Percentiles rank a stretch among this genome's conserved stretches.
phyloP scores from a whole-genome alignment of 2,797 vertebrate genomes.

The Bufotes viridis region DNA sequence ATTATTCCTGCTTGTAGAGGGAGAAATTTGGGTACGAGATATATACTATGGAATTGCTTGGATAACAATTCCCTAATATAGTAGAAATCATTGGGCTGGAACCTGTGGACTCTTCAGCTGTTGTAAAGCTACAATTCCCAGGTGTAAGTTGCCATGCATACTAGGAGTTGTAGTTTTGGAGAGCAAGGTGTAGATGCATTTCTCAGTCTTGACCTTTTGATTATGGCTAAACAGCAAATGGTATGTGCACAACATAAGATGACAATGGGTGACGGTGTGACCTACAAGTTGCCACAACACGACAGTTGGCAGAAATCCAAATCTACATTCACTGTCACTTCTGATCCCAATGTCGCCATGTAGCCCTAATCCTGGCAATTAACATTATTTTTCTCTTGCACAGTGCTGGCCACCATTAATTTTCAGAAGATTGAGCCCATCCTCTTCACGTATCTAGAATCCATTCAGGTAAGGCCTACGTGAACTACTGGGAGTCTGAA shows the following conservation, averaged over 20 bases:
- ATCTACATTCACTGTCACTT: no score
- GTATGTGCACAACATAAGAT: no score
- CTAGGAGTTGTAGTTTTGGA: neutral
- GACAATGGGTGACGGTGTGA: no score
- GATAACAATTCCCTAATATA: neutral
- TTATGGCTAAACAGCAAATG: no score
- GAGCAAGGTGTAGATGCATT: neutral
- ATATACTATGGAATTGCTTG: neutral
- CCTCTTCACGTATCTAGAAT: constrained; percentile 75
- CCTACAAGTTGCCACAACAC: no score
- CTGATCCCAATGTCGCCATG: no score
- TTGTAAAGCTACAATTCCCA: neutral
- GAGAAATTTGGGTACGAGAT: no score
- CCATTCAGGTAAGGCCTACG: constrained; percentile 79
- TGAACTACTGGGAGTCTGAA: neutral
- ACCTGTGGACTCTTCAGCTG: neutral
- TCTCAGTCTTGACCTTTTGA: neutral
- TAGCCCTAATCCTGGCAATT: neutral
- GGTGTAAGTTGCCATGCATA: no score
- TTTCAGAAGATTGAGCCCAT: constrained; percentile 77
- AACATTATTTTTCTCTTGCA: neutral
- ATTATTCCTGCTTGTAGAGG: no score
- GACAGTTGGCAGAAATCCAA: no score
- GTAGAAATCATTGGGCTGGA: neutral
- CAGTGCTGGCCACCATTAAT: constrained; percentile 86